Evolutionary conservation across 2,113 vertebrate species (phyloP).

Genomic region (Hippoglossus stenolepis): DNA sequence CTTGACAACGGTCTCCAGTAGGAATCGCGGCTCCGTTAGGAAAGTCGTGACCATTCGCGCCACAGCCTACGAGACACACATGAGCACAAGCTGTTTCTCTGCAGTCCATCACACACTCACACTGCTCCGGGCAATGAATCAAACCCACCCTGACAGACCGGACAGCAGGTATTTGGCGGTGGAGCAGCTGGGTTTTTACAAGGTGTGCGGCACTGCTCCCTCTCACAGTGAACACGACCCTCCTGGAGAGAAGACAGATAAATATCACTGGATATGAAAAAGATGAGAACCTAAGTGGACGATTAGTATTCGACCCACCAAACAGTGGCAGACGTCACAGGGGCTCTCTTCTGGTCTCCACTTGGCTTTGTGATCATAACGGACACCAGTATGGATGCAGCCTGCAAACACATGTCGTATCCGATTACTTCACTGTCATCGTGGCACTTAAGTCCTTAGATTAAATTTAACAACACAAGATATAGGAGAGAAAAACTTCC

Average conservation of each 20-base stretch:
- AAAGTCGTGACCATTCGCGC: conserved; percentile 79
- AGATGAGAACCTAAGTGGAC: neutral
- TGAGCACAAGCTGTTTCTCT: neutral
- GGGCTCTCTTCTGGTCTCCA: conserved; percentile 71
- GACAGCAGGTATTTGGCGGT: conserved; percentile 72
- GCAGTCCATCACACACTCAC: neutral
- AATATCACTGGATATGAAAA: neutral
- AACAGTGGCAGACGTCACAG: conserved; percentile 78
- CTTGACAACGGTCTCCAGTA: conserved; percentile 75
- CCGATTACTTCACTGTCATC: neutral
- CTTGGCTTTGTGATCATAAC: conserved; percentile 62
- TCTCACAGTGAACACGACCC: conserved; percentile 73
- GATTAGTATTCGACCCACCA: conserved; percentile 62
- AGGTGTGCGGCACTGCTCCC: conserved; percentile 62
- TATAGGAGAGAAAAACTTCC: too few species aligned
- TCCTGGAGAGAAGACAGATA: conserved; percentile 61
- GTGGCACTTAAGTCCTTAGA: too few species aligned
- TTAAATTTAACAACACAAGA: too few species aligned
- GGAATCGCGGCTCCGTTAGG: conserved; percentile 75
- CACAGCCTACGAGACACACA: conserved; percentile 77
- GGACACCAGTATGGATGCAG: conserved; percentile 68
- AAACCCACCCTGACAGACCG: conserved; percentile 78
- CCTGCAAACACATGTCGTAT: conserved; percentile 58
- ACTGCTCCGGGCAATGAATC: rapidly evolving
- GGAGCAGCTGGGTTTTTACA: conserved; percentile 75